These are phyloP conservation scores for Catamblyrhynchus diadema DNA, from an alignment of 2,797 vertebrate species.

Conservation along the genomic window DNA sequence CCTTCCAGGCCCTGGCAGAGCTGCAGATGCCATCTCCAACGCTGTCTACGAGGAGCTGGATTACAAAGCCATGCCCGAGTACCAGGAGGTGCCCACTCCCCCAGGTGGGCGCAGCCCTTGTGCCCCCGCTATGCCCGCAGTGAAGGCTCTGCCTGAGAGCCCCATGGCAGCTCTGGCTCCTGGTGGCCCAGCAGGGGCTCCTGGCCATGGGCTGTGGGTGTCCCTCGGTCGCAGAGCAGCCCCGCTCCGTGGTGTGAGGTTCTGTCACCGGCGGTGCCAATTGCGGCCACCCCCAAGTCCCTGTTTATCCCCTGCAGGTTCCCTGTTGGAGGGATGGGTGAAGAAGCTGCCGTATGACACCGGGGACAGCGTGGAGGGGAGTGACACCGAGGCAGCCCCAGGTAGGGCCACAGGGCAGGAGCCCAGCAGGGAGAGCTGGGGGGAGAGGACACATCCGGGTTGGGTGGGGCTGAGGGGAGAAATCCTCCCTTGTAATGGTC, in stretches of 20 bases:
- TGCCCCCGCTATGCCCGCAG: not conserved
- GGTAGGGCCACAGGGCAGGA: not conserved
- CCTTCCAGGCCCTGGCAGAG: not conserved
- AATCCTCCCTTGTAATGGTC: rapidly evolving
- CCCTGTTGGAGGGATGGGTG: rapidly evolving
- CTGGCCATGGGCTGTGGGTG: rapidly evolving
- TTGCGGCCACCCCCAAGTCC: too few relatives aligned
- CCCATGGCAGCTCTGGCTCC: rapidly evolving
- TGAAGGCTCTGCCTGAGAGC: not conserved
- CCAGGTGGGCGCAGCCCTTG: not conserved
- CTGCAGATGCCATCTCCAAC: rapidly evolving
- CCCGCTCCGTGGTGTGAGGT: rapidly evolving
- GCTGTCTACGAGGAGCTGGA: conserved; percentile 10
- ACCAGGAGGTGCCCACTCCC: not conserved
- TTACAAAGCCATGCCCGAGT: not conserved
- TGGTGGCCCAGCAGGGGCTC: rapidly evolving
- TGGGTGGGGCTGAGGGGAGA: not conserved
- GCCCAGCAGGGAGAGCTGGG: rapidly evolving
- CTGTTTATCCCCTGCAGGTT: not conserved
- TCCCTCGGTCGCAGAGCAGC: rapidly evolving
- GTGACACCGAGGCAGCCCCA: not conserved
- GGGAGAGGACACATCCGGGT: rapidly evolving
- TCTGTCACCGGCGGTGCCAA: rapidly evolving
- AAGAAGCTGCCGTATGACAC: not conserved
- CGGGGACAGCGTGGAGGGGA: rapidly evolving